Evolutionary conservation across 1,140 invertebrate species (phyloP), one percentile per base, ranked within the genome.

Genomic region (Lepidurus arcticus): DNA sequence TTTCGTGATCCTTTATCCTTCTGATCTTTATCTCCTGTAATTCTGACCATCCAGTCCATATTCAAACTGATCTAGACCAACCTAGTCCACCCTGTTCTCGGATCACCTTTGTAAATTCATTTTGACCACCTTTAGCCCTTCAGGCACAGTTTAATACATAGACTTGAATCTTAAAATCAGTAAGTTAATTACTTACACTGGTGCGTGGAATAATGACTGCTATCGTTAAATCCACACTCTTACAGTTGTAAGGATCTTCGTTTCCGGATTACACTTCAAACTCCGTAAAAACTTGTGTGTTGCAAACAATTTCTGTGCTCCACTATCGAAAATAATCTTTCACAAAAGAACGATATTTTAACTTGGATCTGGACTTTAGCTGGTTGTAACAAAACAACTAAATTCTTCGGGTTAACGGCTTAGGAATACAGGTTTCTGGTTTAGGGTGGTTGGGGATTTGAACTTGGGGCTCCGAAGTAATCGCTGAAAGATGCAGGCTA

Each of bases 401-500:
- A 1, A 16, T 47, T 47, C 45, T 47, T 47, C 16, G 45, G 45
- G 16, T 16, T 47, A 47, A 16, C 16, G 8, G 45, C 16, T 16
- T 1, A 16, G 45, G 45, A 47, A 47, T 10, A 47, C 45, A 47
- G 16, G 45, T 47, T 47, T 47, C 45, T 16, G 45, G 45, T 9
- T 2, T 10, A 47, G 45, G 16, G 45, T 47, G 8, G 9, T 16
- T 47, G 45, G 16, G 45, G 2, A 47, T 47, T 47, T 47, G 45
- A 26, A 26, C 45, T 47, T 47, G 45, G 45, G 45, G 16, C 16
- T 10, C 45, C 45, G 45, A 10, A 10, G 9, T 47, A 47, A 2
- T 9, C 8, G 45, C 16, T 47, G 45, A 47, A 10, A 34, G 77
- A 74, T 78, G 77, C 8, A 78, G 77, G 42, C 77, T 73, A 43